Evolutionary conservation across 2,797 vertebrate genomes (phyloP), one percentile per base, ranked within the genome.

Genomic region (Alca torda): DNA sequence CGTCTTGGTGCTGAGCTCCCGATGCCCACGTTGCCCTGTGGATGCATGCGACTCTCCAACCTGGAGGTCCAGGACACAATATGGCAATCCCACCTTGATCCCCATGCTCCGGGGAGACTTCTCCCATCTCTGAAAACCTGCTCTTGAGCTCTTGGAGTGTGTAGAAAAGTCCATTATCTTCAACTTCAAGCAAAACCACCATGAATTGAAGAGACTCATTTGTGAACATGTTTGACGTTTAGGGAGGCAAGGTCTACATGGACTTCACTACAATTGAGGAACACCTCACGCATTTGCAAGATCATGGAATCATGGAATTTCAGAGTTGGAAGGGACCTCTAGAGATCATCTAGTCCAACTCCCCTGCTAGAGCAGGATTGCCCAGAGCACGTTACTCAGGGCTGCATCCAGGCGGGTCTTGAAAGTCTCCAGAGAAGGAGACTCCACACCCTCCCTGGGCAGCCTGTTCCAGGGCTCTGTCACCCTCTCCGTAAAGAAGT

Each of bases 11-110:
- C 26, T 57, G 57, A 78, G 8, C 10, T 89, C 63, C 43, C 0
- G 0, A 12, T 3, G 6, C 13, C 37, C 6, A 5, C 4, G 8
- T 68, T 59, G 39, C 19, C 21, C 39, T 14, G 16, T 8, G 12
- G 31, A 65, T 1, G 2, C 26, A 16, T 0, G 0, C 0, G 1
- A 11, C 8, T 39, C 26, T 76, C 39, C 35, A 14, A 5, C 9
- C 21, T 16, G 54, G 43, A 41, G 6, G 10, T 76, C 17, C 64
- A 53, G 13, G 24, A 31, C 15, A 35, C 23, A 28, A 21, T n/a
- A 9, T 3, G 5, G 20, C 11, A 43, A 35, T 45, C 4, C 8
- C 35, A 30, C 21, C n/a, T 50, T 54, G 7, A 31, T 14, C 20
- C 11, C 16, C 14, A 5, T 4, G 13, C 31, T 63, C 26, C 59